phyloP scores from a whole-genome alignment of 2,797 vertebrate genomes.

The Hyperoplus lanceolatus region DNA sequence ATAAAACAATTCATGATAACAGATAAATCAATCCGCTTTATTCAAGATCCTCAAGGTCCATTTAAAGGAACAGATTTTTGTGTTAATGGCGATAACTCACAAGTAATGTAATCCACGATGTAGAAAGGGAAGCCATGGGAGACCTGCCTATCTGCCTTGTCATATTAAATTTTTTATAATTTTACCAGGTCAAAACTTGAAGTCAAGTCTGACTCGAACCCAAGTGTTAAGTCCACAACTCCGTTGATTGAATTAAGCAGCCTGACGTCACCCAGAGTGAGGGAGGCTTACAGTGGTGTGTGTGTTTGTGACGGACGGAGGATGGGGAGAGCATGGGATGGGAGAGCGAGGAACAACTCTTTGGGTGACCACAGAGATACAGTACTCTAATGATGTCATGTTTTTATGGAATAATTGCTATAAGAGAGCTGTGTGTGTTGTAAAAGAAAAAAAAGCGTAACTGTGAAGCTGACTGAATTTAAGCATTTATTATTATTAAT shows the following conservation, averaged over 20 bases:
- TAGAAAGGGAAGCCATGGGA: not conserved
- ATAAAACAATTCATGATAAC: not conserved
- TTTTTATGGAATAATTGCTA: no score
- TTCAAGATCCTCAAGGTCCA: no score
- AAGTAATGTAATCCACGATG: not conserved
- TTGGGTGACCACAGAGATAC: no score
- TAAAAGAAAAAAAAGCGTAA: no score
- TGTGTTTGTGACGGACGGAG: slow-evolving; percentile 64
- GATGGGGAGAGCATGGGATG: slow-evolving; percentile 53
- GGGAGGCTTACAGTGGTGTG: slow-evolving; percentile 31
- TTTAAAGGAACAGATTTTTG: no score
- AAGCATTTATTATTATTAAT: no score
- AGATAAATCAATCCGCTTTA: no score
- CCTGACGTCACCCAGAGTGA: slow-evolving; percentile 24
- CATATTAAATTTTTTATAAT: not conserved
- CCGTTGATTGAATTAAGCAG: not conserved
- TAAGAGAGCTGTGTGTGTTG: no score
- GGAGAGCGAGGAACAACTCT: slow-evolving; percentile 29
- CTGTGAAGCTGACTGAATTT: no score
- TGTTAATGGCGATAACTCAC: not conserved
- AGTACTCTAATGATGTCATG: no score
- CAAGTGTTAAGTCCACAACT: not conserved
- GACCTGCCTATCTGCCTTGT: not conserved
- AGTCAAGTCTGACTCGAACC: not conserved
- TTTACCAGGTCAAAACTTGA: not conserved